These are phyloP conservation scores for Platyscapa corneri DNA, from an alignment of 1,140 invertebrate species.

Conservation along the genomic window DNA sequence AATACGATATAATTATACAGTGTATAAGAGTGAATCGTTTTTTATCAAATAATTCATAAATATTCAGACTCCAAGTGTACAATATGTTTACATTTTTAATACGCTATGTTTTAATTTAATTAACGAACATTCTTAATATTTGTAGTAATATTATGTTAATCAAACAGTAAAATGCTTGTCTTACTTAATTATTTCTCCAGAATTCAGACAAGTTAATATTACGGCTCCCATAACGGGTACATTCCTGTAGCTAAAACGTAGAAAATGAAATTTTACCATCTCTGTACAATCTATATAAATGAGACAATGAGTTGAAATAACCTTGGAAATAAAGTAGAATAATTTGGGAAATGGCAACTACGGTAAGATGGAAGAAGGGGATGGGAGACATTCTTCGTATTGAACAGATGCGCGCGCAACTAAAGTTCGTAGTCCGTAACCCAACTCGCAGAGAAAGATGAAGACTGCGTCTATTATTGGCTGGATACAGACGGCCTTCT, in stretches of 20 bases:
- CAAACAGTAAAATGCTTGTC: constrained; percentile 19
- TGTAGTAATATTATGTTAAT: constrained; percentile 33
- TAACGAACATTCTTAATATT: constrained; percentile 21
- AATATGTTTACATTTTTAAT: constrained; percentile 23
- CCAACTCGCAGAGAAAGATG: constrained; percentile 57
- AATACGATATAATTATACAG: background rate
- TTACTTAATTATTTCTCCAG: constrained; percentile 42
- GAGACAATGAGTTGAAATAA: constrained; percentile 50
- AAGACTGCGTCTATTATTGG: constrained; percentile 54
- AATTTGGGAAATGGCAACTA: constrained; percentile 50
- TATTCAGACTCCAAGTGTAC: background rate
- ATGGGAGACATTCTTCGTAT: constrained; percentile 59
- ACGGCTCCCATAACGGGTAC: background rate
- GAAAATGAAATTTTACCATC: constrained; percentile 47
- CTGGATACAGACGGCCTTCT: constrained; percentile 25
- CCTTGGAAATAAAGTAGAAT: constrained; percentile 48
- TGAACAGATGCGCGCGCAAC: constrained; percentile 72
- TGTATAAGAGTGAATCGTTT: background rate
- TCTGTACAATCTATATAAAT: constrained; percentile 51
- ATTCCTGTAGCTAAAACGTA: constrained; percentile 12
- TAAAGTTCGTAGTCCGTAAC: background rate
- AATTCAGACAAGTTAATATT: constrained; percentile 35
- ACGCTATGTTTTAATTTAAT: background rate
- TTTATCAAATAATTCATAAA: background rate
- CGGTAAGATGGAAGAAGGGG: constrained; percentile 51